Conservation (phyloP, 2,113 vertebrate species). For the Azemiops feae region DNA sequence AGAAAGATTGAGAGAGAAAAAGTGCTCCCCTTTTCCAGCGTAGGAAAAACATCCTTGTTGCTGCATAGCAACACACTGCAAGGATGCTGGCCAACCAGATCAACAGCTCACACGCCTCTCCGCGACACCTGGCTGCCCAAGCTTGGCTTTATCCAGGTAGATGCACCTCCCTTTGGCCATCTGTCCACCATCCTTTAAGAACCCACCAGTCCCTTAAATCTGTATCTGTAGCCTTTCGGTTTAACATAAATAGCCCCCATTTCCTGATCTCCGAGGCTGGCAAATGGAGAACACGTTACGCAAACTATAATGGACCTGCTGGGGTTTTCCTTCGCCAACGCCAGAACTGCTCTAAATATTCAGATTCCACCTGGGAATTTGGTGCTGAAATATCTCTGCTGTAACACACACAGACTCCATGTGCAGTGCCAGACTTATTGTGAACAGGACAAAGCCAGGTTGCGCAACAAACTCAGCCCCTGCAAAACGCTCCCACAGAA, state of each 20-base stretch:
- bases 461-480: not conserved
- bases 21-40: conserved; percentile 35
- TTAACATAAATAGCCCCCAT: not conserved
- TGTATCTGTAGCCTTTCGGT: not conserved
- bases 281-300: not conserved
- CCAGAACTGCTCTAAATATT: not conserved
- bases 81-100: conserved; percentile 52
- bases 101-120: not conserved
- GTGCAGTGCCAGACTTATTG: not conserved
- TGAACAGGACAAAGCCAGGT: not conserved
- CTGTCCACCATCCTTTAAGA: not conserved
- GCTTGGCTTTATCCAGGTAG: conserved; percentile 37
- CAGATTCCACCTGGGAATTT: not conserved
- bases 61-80: conserved; percentile 70
- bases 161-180: not conserved
- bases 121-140: conserved; percentile 35
- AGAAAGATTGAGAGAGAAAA: not conserved
- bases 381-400: not conserved
- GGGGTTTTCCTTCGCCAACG: not conserved
- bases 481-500: not conserved
- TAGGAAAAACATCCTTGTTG: conserved; percentile 54
- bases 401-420: too few species aligned
- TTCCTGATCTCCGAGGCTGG: not conserved
- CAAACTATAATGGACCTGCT: not conserved
- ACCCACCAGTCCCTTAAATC: not conserved